These are phyloP conservation scores for Lepidurus packardi DNA, from an alignment of 1,140 invertebrate genomes.

Conservation along the genomic window DNA sequence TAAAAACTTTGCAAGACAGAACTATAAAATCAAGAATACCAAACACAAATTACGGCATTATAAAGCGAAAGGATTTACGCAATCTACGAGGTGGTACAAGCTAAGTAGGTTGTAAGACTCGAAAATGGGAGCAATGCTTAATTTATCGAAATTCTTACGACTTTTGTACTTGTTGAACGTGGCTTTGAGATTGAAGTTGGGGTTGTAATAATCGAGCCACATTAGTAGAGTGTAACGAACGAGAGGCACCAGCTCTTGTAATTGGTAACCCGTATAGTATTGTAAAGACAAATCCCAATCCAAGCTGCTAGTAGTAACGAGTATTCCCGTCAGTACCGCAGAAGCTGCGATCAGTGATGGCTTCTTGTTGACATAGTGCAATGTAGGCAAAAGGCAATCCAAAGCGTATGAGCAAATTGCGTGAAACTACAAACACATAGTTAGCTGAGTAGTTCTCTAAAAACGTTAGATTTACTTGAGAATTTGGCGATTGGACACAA, in stretches of 20 bases:
- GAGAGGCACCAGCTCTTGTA: not conserved
- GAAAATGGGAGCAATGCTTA: not conserved
- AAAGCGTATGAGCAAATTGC: not conserved
- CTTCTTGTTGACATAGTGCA: conserved; percentile 1
- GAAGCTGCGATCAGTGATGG: not conserved
- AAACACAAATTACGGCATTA: too few species aligned
- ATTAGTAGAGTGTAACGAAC: not conserved
- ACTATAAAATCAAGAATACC: too few species aligned
- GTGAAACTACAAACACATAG: not conserved
- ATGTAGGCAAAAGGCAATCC: not conserved
- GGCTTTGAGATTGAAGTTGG: conserved; percentile 1
- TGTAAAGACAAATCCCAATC: not conserved
- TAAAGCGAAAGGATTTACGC: not conserved
- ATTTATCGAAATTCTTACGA: not conserved
- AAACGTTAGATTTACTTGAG: not conserved
- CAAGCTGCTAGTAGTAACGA: not conserved
- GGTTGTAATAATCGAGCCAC: conserved; percentile 7
- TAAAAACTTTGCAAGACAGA: too few species aligned
- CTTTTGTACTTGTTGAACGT: not conserved
- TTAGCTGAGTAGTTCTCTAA: not conserved
- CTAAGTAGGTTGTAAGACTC: not conserved
- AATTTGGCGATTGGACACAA: not conserved
- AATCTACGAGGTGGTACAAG: not conserved
- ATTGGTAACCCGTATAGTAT: not conserved
- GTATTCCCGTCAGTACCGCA: not conserved